Evolutionary conservation across 2,888 invertebrate species (phyloP).

Genomic region (Beris chalybata): DNA sequence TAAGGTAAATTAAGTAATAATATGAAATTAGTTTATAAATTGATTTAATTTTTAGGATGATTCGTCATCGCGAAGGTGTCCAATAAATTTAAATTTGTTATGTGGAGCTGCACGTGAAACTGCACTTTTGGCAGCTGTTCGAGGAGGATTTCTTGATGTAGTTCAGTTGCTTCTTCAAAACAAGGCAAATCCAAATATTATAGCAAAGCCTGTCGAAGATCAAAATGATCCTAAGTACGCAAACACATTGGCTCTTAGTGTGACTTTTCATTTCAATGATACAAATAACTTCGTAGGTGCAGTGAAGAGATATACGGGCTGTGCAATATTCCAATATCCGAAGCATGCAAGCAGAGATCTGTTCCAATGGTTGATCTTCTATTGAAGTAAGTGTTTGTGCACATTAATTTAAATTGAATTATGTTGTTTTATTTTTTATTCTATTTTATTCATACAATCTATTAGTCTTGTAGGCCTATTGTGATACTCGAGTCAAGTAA

Average conservation of each 20-base stretch:
- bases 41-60: constrained; percentile 43
- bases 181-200: constrained; percentile 81
- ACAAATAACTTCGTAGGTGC: constrained; percentile 42
- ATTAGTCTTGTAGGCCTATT: too few relatives aligned
- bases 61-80: constrained; percentile 58
- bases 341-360: constrained; percentile 55
- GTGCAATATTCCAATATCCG: constrained; percentile 54
- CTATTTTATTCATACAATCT: too few relatives aligned
- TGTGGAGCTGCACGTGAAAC: constrained; percentile 80
- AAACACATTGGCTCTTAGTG: constrained; percentile 26
- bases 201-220: constrained; percentile 57
- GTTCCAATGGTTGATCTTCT: constrained; percentile 53
- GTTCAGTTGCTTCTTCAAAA: constrained; percentile 70
- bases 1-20: constrained; percentile 42
- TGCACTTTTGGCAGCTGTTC: constrained; percentile 79
- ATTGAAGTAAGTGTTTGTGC: constrained; percentile 46
- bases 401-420: too few relatives aligned
- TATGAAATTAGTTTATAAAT: constrained; percentile 27
- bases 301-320: constrained; percentile 56
- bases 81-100: constrained; percentile 72
- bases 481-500: too few relatives aligned
- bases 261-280: background rate
- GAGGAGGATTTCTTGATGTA: constrained; percentile 73
- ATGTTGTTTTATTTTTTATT: too few relatives aligned
- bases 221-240: constrained; percentile 53